phyloP scores from a whole-genome alignment of 2,797 vertebrate species.

The Spea hammondii region DNA sequence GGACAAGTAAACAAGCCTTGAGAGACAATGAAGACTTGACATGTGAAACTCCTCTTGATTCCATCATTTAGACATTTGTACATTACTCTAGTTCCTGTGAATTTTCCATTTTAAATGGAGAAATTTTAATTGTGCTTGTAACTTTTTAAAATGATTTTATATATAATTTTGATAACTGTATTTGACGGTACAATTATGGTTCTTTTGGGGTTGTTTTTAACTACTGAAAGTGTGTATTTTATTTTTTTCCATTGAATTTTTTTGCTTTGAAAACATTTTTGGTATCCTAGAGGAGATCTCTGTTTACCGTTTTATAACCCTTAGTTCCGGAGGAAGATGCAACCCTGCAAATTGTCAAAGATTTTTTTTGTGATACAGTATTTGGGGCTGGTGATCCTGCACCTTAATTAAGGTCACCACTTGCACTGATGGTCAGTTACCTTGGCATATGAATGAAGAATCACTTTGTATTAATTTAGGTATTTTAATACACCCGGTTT shows the following conservation, averaged over 20 bases:
- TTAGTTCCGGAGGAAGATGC: not conserved
- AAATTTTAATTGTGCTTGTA: conserved; percentile 20
- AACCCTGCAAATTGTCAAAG: too few species aligned
- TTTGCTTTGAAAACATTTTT: not conserved
- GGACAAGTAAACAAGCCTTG: conserved; percentile 92
- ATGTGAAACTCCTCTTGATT: not conserved
- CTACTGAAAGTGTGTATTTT: conserved; percentile 33
- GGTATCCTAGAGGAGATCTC: conserved; percentile 2
- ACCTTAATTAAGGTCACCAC: not conserved
- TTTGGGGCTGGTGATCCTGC: conserved; percentile 2
- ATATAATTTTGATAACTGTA: conserved; percentile 34
- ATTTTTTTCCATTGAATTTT: not conserved
- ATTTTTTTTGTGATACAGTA: not conserved
- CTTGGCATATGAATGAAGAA: conserved; percentile 1
- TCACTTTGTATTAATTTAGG: conserved; percentile 62
- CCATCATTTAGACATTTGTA: conserved; percentile 57
- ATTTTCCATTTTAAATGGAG: conserved; percentile 52
- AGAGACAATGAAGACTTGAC: conserved; percentile 12
- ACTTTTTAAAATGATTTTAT: conserved; percentile 20
- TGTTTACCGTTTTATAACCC: not conserved
- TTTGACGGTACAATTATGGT: conserved; percentile 8
- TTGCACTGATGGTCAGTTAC: too few species aligned
- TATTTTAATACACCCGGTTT: conserved; percentile 54
- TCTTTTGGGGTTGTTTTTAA: conserved; percentile 12
- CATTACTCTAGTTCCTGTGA: conserved; percentile 57